Conservation (phyloP, 92 coral and sea anemone species). For the Porites lobata region DNA sequence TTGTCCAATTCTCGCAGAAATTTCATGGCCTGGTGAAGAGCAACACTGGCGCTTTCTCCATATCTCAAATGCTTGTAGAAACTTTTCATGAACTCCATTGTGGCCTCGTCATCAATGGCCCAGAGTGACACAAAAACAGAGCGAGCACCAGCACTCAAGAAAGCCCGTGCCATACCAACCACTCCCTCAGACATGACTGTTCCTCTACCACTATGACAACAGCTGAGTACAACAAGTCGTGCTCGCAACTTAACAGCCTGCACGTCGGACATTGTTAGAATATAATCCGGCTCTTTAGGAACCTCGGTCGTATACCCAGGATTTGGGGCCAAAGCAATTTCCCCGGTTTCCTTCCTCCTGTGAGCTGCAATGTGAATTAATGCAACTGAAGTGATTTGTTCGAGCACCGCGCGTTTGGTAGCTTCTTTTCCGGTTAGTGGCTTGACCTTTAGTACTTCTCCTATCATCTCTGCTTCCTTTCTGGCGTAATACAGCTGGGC, state of each 20-base stretch:
- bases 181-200: conserved; percentile 5
- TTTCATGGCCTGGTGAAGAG: not conserved
- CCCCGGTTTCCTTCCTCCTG: no score
- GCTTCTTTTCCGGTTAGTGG: not conserved
- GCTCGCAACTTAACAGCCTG: not conserved
- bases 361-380: no score
- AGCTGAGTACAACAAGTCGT: conserved; percentile 5
- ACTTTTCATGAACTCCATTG: not conserved
- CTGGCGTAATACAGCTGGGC: no score
- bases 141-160: not conserved
- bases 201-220: conserved; percentile 4
- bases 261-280: conserved; percentile 3
- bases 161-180: not conserved
- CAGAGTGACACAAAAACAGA: conserved; percentile 12
- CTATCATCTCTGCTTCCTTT: not conserved
- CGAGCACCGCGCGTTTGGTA: not conserved
- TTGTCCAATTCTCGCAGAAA: not conserved
- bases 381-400: not conserved
- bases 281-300: not conserved
- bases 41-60: not conserved
- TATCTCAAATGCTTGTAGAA: not conserved
- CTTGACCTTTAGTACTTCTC: not conserved
- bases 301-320: not conserved
- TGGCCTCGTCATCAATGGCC: not conserved
- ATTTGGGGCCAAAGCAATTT: not conserved